Evolutionary conservation across 1,140 invertebrate genomes (phyloP).

Genomic region (Achroia grisella): DNA sequence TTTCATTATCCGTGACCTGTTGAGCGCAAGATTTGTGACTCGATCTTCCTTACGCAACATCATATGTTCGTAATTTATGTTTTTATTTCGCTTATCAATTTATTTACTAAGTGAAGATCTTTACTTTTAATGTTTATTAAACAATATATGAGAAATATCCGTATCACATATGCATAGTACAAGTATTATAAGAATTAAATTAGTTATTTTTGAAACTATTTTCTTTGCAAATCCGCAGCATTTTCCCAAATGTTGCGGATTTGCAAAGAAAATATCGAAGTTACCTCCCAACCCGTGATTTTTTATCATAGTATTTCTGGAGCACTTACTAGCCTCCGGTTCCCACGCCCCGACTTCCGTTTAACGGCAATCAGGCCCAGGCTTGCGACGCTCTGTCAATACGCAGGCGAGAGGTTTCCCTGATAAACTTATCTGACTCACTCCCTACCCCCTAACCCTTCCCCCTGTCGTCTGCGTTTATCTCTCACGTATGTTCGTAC

Average conservation of each 20-base stretch:
- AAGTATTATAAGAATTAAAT: no score
- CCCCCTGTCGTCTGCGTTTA: constrained; percentile 50
- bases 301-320: constrained; percentile 31
- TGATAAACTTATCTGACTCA: constrained; percentile 67
- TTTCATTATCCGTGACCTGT: constrained; percentile 67
- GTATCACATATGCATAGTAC: no score
- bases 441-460: constrained; percentile 18
- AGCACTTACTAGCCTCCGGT: constrained; percentile 46
- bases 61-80: constrained; percentile 17
- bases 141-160: no score
- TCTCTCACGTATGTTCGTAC: constrained; percentile 52
- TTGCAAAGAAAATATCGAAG: constrained; percentile 5
- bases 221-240: constrained; percentile 1
- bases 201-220: no score
- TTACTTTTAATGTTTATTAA: background rate
- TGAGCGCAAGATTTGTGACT: constrained; percentile 58
- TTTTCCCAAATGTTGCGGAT: no score
- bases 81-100: constrained; percentile 31
- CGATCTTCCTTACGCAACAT: constrained; percentile 43
- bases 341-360: constrained; percentile 51
- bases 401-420: constrained; percentile 62
- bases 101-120: constrained; percentile 14
- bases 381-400: constrained; percentile 65
- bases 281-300: constrained; percentile 5
- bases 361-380: constrained; percentile 63